Conservation (phyloP, 1,140 invertebrate species). For the Thrips palmi region DNA sequence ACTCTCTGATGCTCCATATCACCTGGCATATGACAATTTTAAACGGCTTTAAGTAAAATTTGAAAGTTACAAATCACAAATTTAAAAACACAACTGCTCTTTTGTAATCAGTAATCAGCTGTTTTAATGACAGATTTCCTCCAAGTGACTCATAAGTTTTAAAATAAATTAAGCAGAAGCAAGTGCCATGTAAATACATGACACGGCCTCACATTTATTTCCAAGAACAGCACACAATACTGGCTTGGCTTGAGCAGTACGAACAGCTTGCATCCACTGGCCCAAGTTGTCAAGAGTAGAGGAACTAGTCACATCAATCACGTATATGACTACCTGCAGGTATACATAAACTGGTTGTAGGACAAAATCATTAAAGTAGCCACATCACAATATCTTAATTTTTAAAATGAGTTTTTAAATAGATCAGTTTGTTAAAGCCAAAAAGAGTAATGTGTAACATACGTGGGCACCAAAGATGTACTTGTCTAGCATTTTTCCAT, state of each 20-base stretch:
- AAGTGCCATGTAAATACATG: no score
- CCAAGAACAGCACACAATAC: slow-evolving; percentile 59
- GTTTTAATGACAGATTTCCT: no score
- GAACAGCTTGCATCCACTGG: slow-evolving; percentile 50
- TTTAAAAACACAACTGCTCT: no score
- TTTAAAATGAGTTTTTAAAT: slow-evolving; percentile 6
- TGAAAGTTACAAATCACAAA: no score
- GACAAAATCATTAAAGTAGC: not conserved
- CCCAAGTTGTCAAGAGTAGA: slow-evolving; percentile 60
- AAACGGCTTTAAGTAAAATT: no score
- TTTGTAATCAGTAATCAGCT: no score
- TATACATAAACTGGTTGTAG: no score
- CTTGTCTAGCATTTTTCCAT: slow-evolving; percentile 62
- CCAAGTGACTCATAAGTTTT: no score
- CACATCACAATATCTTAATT: not conserved
- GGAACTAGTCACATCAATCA: slow-evolving; percentile 73
- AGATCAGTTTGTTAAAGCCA: slow-evolving; percentile 19
- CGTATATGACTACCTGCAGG: slow-evolving; percentile 57
- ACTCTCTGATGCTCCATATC: slow-evolving; percentile 73
- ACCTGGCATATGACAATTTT: slow-evolving; percentile 26
- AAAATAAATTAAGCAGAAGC: no score
- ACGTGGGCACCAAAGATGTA: slow-evolving; percentile 67
- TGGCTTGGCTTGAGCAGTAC: slow-evolving; percentile 31
- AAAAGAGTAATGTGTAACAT: no score
- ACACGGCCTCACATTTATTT: no score